Base-by-base conservation (phyloP, 2,113 vertebrate species). In the Natator depressus region DNA sequence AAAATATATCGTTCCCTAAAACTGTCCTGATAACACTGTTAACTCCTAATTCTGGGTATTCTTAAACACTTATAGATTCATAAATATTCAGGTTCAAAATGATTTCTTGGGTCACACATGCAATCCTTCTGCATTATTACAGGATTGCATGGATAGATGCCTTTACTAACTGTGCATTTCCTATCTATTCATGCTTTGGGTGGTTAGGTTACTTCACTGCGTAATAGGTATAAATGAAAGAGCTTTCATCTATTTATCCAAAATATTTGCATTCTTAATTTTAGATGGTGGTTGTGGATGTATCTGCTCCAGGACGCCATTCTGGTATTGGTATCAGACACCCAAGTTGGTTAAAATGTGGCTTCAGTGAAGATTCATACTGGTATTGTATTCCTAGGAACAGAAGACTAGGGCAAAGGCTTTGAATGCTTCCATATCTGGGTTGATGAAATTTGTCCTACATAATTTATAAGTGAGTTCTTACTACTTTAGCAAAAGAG, bases 1-100 rank as follows among this genome's bases (percentile, higher is more conserved):
- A 57, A 94, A 93, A 89, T 82, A 47, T 90, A 42, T 35, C 10
- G 2, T 90, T 31, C 27, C 91, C 76, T 90, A 90, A 87, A 93
- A 80, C 2, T 57, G 69, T 47, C 53, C 91, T 83, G 49, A 82
- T 50, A 91, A 46, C 10, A 72, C 59, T 62, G 69, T 22, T 72
- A 38, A 22, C 35, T 72, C 35, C n/a, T 72, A 72, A 42, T 10
- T 22, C 69, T 72, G 35, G 69, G 20, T 72, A 5, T 72, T 72
- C 20, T 22, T 10, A 38, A 72, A 72, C 10, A 38, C 69, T 42
- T 72, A 20, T 72, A 22, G 65, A 24, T 42, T 38, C 20, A 72
- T n/a, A 31, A 42, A 72, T n/a, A 72, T 69, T 69, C 7, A 10
- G 20, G 69, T n/a, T 72, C 62, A n/a, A 69, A 69, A 69, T 69